Percentiles rank a stretch among this genome's conserved stretches.
Evolutionary conservation across 2,888 invertebrate genomes (phyloP).

Genomic region (Rhamphomyia laevipes): DNA sequence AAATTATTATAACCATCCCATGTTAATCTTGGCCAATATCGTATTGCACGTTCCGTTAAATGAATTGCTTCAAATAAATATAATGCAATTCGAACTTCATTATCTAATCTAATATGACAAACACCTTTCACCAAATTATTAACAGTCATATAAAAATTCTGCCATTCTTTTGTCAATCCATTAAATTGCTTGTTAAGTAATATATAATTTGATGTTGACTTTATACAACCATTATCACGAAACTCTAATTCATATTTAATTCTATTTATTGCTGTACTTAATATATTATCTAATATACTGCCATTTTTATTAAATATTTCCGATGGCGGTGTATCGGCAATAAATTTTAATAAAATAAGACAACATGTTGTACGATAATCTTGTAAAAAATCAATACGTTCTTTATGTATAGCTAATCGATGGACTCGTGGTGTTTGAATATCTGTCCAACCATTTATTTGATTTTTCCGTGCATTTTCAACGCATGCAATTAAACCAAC

Average conservation of each 20-base stretch:
- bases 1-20: constrained; percentile 67
- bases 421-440: constrained; percentile 58
- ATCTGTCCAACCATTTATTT: constrained; percentile 25
- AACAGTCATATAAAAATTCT: background rate
- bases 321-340: too few relatives aligned
- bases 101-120: background rate
- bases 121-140: background rate
- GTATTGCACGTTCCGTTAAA: constrained; percentile 28
- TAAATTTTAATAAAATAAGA: constrained; percentile 43
- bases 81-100: background rate
- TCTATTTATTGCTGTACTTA: constrained; percentile 59
- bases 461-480: constrained; percentile 29
- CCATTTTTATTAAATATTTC: constrained; percentile 39
- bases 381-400: constrained; percentile 25
- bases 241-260: constrained; percentile 42
- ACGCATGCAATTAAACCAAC: constrained; percentile 36
- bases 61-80: background rate
- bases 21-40: constrained; percentile 47
- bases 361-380: constrained; percentile 74
- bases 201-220: background rate
- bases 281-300: constrained; percentile 42
- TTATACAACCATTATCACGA: background rate
- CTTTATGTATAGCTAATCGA: constrained; percentile 25
- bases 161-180: background rate
- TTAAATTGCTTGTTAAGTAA: background rate